phyloP scores from a whole-genome alignment of 2,888 invertebrate species.

The Eupithecia vulgata region DNA sequence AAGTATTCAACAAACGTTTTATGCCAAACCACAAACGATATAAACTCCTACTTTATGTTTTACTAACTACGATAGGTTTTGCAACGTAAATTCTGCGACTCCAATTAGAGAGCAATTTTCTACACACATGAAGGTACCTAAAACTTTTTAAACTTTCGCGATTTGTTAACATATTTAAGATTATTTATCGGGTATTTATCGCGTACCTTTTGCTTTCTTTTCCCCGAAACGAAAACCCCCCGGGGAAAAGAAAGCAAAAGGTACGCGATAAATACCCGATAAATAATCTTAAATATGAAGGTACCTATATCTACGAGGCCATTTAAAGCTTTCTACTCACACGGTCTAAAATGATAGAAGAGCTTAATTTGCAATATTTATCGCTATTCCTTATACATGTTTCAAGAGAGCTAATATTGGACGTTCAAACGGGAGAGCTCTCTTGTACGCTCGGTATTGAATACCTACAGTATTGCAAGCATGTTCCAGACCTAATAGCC shows the following conservation, averaged over 20 bases:
- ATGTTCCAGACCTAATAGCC: not conserved
- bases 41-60: not conserved
- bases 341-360: not conserved
- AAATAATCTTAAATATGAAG: too few species aligned
- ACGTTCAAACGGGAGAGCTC: not conserved
- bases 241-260: too few species aligned
- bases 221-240: too few species aligned
- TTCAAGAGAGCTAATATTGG: slow-evolving; percentile 1
- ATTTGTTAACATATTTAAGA: too few species aligned
- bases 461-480: not conserved
- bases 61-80: not conserved
- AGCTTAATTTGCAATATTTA: not conserved
- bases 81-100: not conserved
- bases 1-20: not conserved
- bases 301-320: not conserved
- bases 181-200: too few species aligned
- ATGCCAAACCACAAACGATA: not conserved
- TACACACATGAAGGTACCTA: too few species aligned
- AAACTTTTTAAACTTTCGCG: too few species aligned
- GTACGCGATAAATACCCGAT: too few species aligned
- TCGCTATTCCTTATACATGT: not conserved
- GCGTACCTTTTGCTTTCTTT: too few species aligned
- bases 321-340: not conserved
- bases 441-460: not conserved
- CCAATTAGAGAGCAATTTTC: not conserved